A percentile compares a stretch with the other conserved stretches of the same genome.
Conservation (phyloP, 2,888 invertebrate species). For the Oxytorus armatus region DNA sequence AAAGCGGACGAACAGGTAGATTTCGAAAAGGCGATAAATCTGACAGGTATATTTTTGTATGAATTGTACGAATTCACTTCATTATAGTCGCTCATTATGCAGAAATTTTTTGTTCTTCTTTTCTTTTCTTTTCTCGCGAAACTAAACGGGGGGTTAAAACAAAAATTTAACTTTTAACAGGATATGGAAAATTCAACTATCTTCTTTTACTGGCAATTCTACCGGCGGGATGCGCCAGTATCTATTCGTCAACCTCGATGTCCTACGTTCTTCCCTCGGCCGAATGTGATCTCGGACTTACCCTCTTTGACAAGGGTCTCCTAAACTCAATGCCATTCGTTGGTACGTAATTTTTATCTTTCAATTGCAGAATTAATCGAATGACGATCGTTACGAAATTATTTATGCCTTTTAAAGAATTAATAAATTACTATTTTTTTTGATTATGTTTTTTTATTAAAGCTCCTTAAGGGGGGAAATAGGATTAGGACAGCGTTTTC, state of each 20-base stretch:
- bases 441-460: too few species aligned
- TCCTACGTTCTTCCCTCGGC: constrained; percentile 86
- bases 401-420: too few species aligned
- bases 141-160: constrained; percentile 4
- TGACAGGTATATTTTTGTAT: constrained; percentile 74
- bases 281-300: constrained; percentile 85
- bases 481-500: too few species aligned
- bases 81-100: not conserved
- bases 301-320: constrained; percentile 86
- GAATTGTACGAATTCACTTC: not conserved
- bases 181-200: constrained; percentile 86
- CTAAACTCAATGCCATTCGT: constrained; percentile 86
- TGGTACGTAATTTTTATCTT: constrained; percentile 79
- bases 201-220: constrained; percentile 85
- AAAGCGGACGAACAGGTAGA: constrained; percentile 77
- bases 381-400: too few species aligned
- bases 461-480: too few species aligned
- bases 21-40: constrained; percentile 79
- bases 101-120: not conserved
- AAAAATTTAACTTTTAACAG: constrained; percentile 71
- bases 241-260: constrained; percentile 86
- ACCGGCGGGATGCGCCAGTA: constrained; percentile 85
- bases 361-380: too few species aligned
- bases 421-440: too few species aligned
- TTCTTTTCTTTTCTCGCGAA: not conserved